These are phyloP conservation scores for Mobula hypostoma DNA, from an alignment of 2,113 vertebrate genomes.

Conservation along the genomic window DNA sequence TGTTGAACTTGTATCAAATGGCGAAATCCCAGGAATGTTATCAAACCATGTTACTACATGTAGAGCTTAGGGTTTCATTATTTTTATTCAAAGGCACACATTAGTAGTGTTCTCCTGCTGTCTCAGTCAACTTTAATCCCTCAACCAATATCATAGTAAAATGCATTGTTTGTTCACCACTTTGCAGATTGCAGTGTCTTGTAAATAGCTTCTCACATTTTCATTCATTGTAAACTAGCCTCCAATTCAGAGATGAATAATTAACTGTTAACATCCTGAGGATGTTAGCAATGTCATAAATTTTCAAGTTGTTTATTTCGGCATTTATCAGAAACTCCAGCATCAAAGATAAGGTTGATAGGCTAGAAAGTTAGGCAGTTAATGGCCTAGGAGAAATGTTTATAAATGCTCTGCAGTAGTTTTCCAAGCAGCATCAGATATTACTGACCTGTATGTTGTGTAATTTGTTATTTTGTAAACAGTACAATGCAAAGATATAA, in stretches of 20 bases:
- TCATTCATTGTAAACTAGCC: not conserved
- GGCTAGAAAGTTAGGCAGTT: not conserved
- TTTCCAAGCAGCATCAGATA: not conserved
- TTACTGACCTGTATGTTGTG: too few relatives aligned
- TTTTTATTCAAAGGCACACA: not conserved
- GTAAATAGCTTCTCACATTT: not conserved
- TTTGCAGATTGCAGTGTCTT: not conserved
- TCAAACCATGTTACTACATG: not conserved
- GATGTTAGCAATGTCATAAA: not conserved
- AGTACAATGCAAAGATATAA: too few relatives aligned
- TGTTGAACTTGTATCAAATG: not conserved
- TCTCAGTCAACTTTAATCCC: not conserved
- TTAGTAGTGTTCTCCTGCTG: not conserved
- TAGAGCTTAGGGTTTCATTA: not conserved
- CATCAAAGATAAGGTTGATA: not conserved
- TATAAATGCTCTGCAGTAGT: not conserved
- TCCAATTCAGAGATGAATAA: not conserved
- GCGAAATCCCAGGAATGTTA: not conserved
- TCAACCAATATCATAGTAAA: not conserved
- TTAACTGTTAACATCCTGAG: not conserved
- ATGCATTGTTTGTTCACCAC: not conserved
- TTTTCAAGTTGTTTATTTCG: not conserved
- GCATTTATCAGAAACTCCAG: not conserved
- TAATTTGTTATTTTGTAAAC: too few relatives aligned
- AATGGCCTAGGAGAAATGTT: not conserved